phyloP scores from a whole-genome alignment of 2,113 vertebrate genomes.

The Acinonyx jubatus region DNA sequence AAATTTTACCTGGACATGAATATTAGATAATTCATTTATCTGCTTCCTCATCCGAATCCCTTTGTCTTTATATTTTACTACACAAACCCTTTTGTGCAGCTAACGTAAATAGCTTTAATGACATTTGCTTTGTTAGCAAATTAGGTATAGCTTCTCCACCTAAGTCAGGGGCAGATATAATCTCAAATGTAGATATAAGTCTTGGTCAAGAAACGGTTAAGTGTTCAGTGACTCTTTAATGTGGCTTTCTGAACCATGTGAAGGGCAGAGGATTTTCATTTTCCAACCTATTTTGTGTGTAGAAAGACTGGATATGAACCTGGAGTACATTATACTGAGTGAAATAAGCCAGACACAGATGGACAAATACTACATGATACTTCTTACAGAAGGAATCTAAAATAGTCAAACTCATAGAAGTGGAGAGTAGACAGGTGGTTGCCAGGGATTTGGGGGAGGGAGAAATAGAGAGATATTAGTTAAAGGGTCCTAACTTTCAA shows the following conservation, averaged over 20 bases:
- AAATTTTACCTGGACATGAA: not conserved
- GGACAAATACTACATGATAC: not conserved
- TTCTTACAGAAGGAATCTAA: not conserved
- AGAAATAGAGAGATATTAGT: not conserved
- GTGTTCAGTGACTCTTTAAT: not conserved
- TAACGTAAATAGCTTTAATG: not conserved
- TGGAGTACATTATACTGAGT: not conserved
- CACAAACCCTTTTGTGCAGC: not conserved
- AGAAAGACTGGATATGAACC: not conserved
- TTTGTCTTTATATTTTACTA: not conserved
- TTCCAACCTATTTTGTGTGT: not conserved
- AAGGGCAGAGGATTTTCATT: conserved; percentile 28
- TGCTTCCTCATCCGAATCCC: not conserved
- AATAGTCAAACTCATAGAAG: not conserved
- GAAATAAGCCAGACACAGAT: not conserved
- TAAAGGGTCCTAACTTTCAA: not conserved
- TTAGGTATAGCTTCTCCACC: not conserved
- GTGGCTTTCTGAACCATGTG: not conserved
- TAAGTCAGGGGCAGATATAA: not conserved
- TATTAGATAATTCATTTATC: not conserved
- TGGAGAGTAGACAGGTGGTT: not conserved
- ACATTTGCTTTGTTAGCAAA: not conserved
- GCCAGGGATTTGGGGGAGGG: not conserved
- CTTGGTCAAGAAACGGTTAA: not conserved
- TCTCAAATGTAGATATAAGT: conserved; percentile 4